A percentile compares a stretch with the other conserved stretches of the same genome.
Evolutionary conservation across 1,140 invertebrate genomes (phyloP).

Genomic region (Zaprionus ghesquierei): DNA sequence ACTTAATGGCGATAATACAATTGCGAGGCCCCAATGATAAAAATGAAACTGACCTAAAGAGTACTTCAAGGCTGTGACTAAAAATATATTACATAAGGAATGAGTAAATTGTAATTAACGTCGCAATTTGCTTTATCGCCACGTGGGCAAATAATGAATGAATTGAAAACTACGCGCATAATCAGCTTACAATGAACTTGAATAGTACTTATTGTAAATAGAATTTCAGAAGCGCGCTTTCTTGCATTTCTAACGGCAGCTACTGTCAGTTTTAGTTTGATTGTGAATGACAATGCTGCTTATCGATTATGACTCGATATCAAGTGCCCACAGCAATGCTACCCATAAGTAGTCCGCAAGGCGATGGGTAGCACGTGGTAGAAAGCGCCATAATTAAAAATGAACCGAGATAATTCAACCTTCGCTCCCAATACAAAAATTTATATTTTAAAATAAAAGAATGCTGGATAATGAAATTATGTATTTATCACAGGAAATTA

Average conservation of each 20-base stretch:
- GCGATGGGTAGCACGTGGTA: background rate
- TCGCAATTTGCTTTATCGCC: constrained; percentile 45
- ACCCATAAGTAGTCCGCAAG: background rate
- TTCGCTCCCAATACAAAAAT: background rate
- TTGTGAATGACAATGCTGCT: background rate
- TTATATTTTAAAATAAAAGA: background rate
- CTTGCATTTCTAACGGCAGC: constrained; percentile 20
- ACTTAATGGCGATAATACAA: constrained; percentile 28
- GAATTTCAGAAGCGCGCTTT: constrained; percentile 4
- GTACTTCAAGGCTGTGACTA: constrained; percentile 21
- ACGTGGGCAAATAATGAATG: constrained; percentile 12
- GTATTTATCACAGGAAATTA: constrained; percentile 41
- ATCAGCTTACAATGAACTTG: constrained; percentile 42
- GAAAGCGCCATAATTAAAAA: background rate
- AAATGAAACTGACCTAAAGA: constrained; percentile 40
- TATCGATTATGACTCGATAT: constrained; percentile 19
- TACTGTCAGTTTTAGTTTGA: constrained; percentile 10
- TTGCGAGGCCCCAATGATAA: constrained; percentile 29
- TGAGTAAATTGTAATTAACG: constrained; percentile 28
- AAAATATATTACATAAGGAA: constrained; percentile 22
- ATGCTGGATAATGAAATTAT: constrained; percentile 13
- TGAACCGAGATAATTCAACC: background rate
- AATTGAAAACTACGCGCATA: constrained; percentile 3
- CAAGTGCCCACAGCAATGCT: constrained; percentile 2
- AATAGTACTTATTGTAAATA: background rate